Evolutionary conservation across 1,140 invertebrate species (phyloP), one percentile per base, ranked within the genome.

Genomic region (Zeugodacus cucurbitae): DNA sequence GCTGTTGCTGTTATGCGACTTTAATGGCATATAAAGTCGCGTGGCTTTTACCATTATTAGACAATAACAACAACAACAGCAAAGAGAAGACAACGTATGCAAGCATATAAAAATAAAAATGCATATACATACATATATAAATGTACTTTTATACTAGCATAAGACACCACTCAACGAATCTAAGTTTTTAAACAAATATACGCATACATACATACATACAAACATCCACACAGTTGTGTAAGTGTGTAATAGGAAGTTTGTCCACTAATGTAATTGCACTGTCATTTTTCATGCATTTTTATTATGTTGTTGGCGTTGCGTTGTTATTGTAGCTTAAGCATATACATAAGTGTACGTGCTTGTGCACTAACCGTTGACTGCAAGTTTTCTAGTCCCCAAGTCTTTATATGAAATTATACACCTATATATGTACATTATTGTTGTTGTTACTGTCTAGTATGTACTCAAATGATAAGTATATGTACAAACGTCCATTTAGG

Each of bases 191-290:
- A 41, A 7, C 37, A 41, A 54, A 11, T 11, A 78, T 8, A 44
- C 4, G 1, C 29, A 20, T 37, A 34, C 17, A 41, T n/a, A 20
- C 70, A 22, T 26, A 34, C 1, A 78, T n/a, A 41, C 3, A 3
- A 6, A 22, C 11, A 20, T 34, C 17, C 4, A 3, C 17, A 37
- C 37, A 41, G 14, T 14, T 82, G 17, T 14, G 8, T 11, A 82
- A 44, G n/a, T n/a, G n/a, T n/a, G n/a, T 82, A 82, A 82, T 82
- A 82, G 44, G 74, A 82, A 82, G 74, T 37, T 82, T 82, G 37
- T 82, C 32, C 74, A 14, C 41, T 82, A 82, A 82, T 82, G 74
- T 48, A 82, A 82, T 48, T 82, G 74, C 74, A 82, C 37, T 29
- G 14, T 48, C 41, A 82, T 82, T 82, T 82, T 82, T 82, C n/a